phyloP scores from a whole-genome alignment of 2,888 invertebrate species.

The Phania funesta region DNA sequence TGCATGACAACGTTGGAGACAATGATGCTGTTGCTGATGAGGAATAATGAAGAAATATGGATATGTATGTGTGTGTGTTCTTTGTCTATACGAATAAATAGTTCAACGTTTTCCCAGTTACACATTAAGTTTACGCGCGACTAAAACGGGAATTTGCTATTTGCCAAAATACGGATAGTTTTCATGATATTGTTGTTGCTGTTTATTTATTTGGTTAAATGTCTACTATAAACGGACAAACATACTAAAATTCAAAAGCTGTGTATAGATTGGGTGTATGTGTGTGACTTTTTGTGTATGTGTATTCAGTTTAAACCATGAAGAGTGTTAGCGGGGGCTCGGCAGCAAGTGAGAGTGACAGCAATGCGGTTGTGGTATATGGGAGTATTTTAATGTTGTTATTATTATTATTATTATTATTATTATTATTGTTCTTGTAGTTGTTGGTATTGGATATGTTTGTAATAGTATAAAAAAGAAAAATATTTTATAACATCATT shows the following conservation, averaged over 20 bases:
- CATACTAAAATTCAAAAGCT: constrained; percentile 21
- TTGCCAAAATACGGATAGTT: constrained; percentile 67
- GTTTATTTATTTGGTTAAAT: constrained; percentile 67
- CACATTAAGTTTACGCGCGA: constrained; percentile 45
- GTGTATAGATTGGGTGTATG: constrained; percentile 23
- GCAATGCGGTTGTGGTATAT: constrained; percentile 70
- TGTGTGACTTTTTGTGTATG: neutral
- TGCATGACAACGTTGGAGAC: neutral
- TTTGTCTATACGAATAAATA: constrained; percentile 11
- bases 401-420: constrained; percentile 28
- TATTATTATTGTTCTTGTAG: constrained; percentile 37
- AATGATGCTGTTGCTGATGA: constrained; percentile 16
- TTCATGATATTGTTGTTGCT: constrained; percentile 54
- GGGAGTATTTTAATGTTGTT: constrained; percentile 46
- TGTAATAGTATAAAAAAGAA: constrained; percentile 36
- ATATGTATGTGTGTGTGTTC: constrained; percentile 26
- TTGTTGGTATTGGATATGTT: constrained; percentile 56
- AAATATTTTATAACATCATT: constrained; percentile 56
- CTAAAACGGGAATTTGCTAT: constrained; percentile 47
- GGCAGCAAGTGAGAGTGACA: constrained; percentile 70
- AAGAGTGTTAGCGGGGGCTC: constrained; percentile 58
- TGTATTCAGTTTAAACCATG: constrained; percentile 19
- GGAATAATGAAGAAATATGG: constrained; percentile 1
- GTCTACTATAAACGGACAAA: constrained; percentile 28
- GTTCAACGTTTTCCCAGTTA: constrained; percentile 35